phyloP scores from a whole-genome alignment of 2,888 invertebrate species.

The Eumacrocentrus americanus region DNA sequence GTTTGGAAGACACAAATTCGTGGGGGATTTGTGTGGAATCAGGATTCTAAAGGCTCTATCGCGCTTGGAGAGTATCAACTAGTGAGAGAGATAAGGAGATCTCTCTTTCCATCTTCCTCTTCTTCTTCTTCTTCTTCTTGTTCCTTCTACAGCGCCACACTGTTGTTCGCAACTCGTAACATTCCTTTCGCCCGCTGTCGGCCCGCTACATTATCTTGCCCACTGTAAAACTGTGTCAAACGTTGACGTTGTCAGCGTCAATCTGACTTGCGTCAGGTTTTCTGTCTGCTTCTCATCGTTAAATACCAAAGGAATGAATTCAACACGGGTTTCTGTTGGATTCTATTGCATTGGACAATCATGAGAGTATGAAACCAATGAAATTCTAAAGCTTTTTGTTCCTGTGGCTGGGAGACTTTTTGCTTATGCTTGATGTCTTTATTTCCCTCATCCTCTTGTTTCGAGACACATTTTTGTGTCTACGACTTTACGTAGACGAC shows the following conservation, averaged over 20 bases:
- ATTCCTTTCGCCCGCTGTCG: constrained; percentile 50
- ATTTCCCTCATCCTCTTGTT: too few species aligned
- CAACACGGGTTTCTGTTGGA: too few species aligned
- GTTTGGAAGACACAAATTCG: too few species aligned
- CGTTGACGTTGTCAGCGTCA: constrained; percentile 15
- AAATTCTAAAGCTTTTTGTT: too few species aligned
- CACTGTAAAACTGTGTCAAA: constrained; percentile 45
- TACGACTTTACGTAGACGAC: neutral
- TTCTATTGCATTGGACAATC: too few species aligned
- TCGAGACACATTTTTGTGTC: too few species aligned
- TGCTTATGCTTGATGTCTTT: too few species aligned
- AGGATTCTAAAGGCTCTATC: too few species aligned
- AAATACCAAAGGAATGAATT: neutral
- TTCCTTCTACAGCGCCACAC: constrained; percentile 12
- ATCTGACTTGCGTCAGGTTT: neutral
- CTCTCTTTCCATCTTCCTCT: constrained; percentile 1
- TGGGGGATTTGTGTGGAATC: too few species aligned
- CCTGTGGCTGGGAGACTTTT: too few species aligned
- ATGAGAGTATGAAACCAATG: too few species aligned
- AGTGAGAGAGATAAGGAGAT: constrained; percentile 3
- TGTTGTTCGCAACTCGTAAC: constrained; percentile 43
- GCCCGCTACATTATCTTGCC: constrained; percentile 1
- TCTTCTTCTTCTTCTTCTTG: constrained; percentile 18
- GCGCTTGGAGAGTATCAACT: constrained; percentile 3
- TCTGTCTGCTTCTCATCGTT: constrained; percentile 7